Base-by-base conservation (phyloP, 2,113 vertebrate genomes). In the Pandion haliaetus region DNA sequence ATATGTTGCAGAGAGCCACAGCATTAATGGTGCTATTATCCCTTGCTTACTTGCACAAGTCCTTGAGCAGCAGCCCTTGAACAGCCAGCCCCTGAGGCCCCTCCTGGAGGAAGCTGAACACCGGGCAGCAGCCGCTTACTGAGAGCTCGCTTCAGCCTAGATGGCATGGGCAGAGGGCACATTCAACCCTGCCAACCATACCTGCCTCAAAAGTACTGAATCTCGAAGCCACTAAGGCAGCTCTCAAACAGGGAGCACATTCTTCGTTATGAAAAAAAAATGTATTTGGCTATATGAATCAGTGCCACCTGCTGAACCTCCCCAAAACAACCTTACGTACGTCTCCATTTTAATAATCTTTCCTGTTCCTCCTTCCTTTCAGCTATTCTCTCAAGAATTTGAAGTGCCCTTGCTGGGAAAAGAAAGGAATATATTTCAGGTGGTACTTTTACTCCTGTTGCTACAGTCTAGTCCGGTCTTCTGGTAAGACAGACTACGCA, bases 101-200 rank as follows among this genome's bases (percentile, higher is more conserved):
- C 49, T 57, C 23, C 7, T 2, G 1, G 24, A 81, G 8, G 31
- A 66, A 58, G 19, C 23, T 29, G 28, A 93, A 34, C 17, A 24
- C 25, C 1, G 1, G 14, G 23, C 13, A 15, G n/a, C 25, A 66
- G 45, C 14, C 0, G 1, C 17, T 74, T 14, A 19, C 29, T 52
- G 36, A 54, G 24, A 81, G 17, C 19, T 88, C 0, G 1, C 38
- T 88, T 81, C 26, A 57, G 38, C 26, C 34, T 70, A 15, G 10
- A 42, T 47, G 24, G 7, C 4, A 4, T 36, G 25, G 31, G 19
- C 16, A 76, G 88, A 87, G 58, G 24, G 18, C 17, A 42, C 0
- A 0, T 44, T 88, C 54, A 49, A 45, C 19, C 21, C 54, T 45
- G 31, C 8, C 44, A 70, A 34, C 34, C 25, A 25, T 1, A 38